Evolutionary conservation across 2,797 vertebrate genomes (phyloP).

Genomic region (Halcyon leucocephala): DNA sequence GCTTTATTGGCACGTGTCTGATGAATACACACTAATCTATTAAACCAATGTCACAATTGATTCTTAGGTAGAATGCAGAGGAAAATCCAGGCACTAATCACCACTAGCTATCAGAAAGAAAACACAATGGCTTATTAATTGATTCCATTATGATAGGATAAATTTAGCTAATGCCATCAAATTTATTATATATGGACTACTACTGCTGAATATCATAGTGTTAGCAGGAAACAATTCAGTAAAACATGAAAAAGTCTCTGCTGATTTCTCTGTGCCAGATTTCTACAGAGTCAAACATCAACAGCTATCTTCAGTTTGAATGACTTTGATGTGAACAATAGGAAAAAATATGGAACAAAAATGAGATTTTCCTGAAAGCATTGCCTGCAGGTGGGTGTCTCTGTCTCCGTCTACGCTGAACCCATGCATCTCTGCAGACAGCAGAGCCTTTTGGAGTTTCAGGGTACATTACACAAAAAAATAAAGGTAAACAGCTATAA

Average conservation of each 20-base stretch:
- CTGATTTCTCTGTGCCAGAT: background rate
- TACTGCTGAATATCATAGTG: fast-evolving
- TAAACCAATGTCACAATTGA: background rate
- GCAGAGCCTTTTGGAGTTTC: background rate
- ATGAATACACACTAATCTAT: background rate
- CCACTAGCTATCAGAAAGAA: background rate
- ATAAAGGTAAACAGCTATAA: background rate
- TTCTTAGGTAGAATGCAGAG: background rate
- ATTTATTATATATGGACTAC: background rate
- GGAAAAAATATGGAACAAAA: background rate
- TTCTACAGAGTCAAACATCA: background rate
- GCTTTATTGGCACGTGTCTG: background rate
- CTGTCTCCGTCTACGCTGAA: background rate
- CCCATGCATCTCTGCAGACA: background rate
- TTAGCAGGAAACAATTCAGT: background rate
- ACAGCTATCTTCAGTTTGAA: background rate
- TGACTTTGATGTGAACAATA: background rate
- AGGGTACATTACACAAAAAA: background rate
- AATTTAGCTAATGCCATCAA: background rate
- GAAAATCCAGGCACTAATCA: background rate
- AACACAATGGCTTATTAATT: background rate
- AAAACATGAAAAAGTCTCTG: background rate
- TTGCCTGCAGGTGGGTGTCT: background rate
- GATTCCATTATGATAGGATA: background rate
- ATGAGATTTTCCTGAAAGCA: background rate